Evolutionary conservation across 2,113 vertebrate species (phyloP), one percentile per base, ranked within the genome.

Genomic region (Typhlomys cinereus): DNA sequence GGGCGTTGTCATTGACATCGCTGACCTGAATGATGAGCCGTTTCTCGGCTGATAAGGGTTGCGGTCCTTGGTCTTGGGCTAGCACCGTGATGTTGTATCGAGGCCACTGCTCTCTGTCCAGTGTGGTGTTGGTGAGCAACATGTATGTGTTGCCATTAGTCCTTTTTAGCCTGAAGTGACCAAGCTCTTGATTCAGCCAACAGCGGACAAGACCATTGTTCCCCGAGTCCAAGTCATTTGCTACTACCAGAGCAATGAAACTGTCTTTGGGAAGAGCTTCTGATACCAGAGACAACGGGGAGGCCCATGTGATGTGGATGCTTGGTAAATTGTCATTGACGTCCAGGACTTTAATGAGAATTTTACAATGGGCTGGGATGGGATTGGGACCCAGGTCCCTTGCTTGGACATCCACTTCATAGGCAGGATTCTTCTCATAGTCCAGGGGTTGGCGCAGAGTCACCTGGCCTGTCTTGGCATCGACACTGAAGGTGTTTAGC

Each of bases 1-100:
- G 99, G 2, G 98, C 95, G 0, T 99, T 99, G 97, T 99, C 99
- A 0, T 99, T 99, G 93, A 98, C 98, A 0, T 99, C 99, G 0
- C 98, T 96, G 78, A 99, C 98, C 82, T 97, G 97, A 82, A 99
- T 98, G 7, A 95, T 98, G 74, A 99, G 96, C 61, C 98, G 97
- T 90, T 98, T 98, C 18, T 97, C 89, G 54, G 96, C 97, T 0
- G 98, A 97, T 89, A 99, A 97, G 0, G 98, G 96, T 7, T 97
- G 98, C 21, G 97, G 94, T 2, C 99, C 99, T 59, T 96, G 96
- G 96, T 99, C 99, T 92, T 74, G 91, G n/a, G 98, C 99, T 7
- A 98, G 57, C 66, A 99, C 85, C 0, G 98, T 99, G 86, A 99
- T 96, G 79, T 98, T 99, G 69, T 99, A 99, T 62, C 97, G 81